Conservation (phyloP, 2,113 vertebrate species). For the Melanocharis versteri region DNA sequence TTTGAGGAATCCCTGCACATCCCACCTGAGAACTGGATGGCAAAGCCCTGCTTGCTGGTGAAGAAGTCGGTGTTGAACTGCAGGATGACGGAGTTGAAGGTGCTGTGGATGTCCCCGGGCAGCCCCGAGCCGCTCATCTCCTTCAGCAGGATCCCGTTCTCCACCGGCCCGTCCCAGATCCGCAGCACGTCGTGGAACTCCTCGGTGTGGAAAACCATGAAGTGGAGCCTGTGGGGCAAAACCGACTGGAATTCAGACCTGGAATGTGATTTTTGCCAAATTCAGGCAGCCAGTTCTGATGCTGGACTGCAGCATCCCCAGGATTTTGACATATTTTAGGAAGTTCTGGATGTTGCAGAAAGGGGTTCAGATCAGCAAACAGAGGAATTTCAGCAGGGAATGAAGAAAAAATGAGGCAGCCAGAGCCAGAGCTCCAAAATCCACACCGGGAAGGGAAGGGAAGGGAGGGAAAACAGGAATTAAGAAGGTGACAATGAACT, state of each 20-base stretch:
- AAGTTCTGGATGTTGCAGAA: background rate
- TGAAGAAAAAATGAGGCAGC: background rate
- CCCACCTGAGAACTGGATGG: conserved; percentile 92
- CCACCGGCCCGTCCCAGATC: conserved; percentile 94
- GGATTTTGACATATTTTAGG: background rate
- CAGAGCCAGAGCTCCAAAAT: background rate
- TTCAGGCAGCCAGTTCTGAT: too few relatives aligned
- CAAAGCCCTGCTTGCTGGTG: conserved; percentile 98
- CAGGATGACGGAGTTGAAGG: conserved; percentile 89
- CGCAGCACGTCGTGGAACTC: conserved; percentile 93
- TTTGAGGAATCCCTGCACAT: background rate
- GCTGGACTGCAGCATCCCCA: background rate
- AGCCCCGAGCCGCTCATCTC: conserved; percentile 86
- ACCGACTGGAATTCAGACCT: background rate
- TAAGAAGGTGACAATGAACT: background rate
- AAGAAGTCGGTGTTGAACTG: conserved; percentile 99
- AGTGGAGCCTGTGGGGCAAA: conserved; percentile 82
- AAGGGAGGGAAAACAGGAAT: background rate
- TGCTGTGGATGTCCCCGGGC: conserved; percentile 89
- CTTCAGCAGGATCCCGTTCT: conserved; percentile 88
- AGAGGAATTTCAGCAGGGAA: background rate
- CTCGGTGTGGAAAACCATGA: conserved; percentile 95
- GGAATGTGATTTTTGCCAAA: too few relatives aligned
- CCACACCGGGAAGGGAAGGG: background rate
- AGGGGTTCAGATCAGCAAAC: background rate